Conservation (phyloP, 2,888 invertebrate genomes). For the Schrankia costaestrigalis region DNA sequence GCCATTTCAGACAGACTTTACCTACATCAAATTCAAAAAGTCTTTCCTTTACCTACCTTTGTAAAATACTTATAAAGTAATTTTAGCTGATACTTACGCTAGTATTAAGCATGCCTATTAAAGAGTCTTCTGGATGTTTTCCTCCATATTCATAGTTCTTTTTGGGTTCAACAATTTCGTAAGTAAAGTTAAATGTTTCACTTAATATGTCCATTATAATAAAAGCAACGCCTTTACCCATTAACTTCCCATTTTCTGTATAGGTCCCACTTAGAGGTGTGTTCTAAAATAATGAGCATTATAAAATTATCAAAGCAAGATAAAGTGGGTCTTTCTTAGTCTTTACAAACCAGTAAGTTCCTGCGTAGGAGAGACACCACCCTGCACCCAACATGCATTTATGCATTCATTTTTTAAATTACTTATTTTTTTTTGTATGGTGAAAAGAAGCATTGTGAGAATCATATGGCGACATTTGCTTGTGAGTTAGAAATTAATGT, state of each 20-base stretch:
- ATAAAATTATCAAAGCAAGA: background rate
- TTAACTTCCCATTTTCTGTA: conserved; percentile 73
- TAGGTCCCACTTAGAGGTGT: conserved; percentile 82
- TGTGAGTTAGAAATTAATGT: no score
- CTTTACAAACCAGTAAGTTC: background rate
- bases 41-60: no score
- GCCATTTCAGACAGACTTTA: no score
- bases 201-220: conserved; percentile 84
- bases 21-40: no score
- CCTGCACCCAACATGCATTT: no score
- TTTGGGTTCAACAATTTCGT: conserved; percentile 83
- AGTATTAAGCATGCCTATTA: conserved; percentile 82
- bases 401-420: no score
- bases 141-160: conserved; percentile 83
- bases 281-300: conserved; percentile 78
- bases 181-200: conserved; percentile 86
- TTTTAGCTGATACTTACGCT: conserved; percentile 65
- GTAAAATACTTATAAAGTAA: no score
- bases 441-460: no score
- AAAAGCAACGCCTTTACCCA: conserved; percentile 87
- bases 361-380: no score
- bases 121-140: conserved; percentile 75
- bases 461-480: no score
- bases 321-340: background rate
- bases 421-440: no score